A percentile compares a stretch with the other conserved stretches of the same genome.
These are phyloP conservation scores for Eidolon helvum DNA, from an alignment of 2,113 vertebrate genomes.

Conservation along the genomic window DNA sequence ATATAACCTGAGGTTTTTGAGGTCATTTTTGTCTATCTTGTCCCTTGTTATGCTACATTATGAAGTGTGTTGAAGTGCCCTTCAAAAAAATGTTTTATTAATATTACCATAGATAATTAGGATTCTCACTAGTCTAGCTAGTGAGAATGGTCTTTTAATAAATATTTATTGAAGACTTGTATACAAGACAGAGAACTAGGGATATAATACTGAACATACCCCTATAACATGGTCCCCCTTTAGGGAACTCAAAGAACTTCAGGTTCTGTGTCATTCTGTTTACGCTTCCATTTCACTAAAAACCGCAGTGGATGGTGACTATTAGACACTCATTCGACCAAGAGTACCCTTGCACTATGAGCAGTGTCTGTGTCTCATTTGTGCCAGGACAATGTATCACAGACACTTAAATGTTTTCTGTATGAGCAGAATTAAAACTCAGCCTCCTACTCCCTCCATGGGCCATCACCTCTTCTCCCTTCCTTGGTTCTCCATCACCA, in stretches of 20 bases:
- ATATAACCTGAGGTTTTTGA: not conserved
- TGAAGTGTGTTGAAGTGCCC: not conserved
- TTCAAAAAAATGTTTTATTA: not conserved
- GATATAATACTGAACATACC: too few species aligned
- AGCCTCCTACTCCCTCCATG: not conserved
- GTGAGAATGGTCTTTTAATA: not conserved
- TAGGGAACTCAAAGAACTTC: not conserved
- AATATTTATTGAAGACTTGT: not conserved
- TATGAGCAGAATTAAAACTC: not conserved
- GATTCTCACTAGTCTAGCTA: not conserved
- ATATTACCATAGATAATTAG: not conserved
- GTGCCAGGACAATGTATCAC: not conserved
- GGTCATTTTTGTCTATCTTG: not conserved
- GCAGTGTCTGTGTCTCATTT: not conserved
- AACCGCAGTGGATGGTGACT: not conserved
- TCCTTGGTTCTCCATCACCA: not conserved
- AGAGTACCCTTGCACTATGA: not conserved
- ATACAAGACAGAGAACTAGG: not conserved
- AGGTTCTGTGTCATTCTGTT: not conserved
- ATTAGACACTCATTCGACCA: not conserved
- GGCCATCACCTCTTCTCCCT: not conserved
- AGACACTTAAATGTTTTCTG: not conserved
- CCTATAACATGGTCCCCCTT: not conserved
- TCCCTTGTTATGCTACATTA: not conserved
- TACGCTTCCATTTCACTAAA: not conserved